Base-by-base conservation (phyloP, 2,113 vertebrate species). In the Atractosteus spatula region DNA sequence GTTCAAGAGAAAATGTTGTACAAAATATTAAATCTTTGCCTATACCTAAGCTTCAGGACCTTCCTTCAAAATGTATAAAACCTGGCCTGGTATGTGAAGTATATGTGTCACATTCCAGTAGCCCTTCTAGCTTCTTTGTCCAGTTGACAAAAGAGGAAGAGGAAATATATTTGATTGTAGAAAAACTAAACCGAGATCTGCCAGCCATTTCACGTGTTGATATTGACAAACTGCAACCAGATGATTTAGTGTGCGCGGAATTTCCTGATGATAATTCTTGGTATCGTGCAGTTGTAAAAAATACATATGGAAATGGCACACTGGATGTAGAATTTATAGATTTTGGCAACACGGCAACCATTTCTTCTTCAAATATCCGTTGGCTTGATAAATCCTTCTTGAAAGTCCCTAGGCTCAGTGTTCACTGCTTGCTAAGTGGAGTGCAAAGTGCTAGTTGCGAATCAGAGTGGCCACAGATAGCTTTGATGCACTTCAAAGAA, bases 281-380 rank as follows among this genome's bases (percentile, higher is more conserved):
- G 92, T 98, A 98, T 76, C 89, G 96, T 66, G 96, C 95, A 56
- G 86, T 91, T 67, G 82, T 99, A 2, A 86, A 44, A 77, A 87
- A 92, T 71, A 86, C 84, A 14, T 75, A 74, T 4, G 68, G 55
- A 3, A 65, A 77, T 43, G 68, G 73, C 5, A 77, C 51, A 0
- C 77, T 92, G 41, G 79, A 83, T 4, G 78, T 98, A 0, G 92
- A 94, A 62, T 98, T 96, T 80, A 87, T 98, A 77, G 97, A 98
- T 84, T 99, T 95, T 82, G 96, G 97, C 70, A 97, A 98, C 62
- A 86, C 86, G 8, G 92, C 92, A 7, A 42, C 83, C 3, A 76
- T 94, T 55, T 81, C 82, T 2, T 4, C 83, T 66, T 84, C 83
- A 73, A 91, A 93, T 75, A 81, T 87, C 0, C 67, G 80, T 41